Evolutionary conservation across 2,113 vertebrate genomes (phyloP).

Genomic region (Oreochromis tanganicae): DNA sequence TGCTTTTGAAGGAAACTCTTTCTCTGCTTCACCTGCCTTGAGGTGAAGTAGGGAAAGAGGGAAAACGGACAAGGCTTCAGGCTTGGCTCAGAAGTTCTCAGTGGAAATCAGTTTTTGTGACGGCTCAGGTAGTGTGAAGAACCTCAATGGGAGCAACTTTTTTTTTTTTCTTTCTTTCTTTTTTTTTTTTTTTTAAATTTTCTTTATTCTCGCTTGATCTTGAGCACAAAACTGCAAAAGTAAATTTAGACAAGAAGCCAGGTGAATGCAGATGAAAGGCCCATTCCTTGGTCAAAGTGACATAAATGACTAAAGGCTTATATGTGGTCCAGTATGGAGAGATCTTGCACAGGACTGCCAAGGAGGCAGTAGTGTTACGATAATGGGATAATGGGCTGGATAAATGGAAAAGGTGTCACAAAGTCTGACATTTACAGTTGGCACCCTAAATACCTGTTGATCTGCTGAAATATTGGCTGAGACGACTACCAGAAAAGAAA

Average conservation of each 20-base stretch:
- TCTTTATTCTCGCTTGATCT: background rate
- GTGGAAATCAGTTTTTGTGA: background rate
- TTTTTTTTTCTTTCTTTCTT: too few species aligned
- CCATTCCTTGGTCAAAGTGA: background rate
- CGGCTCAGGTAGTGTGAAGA: background rate
- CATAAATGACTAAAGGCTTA: background rate
- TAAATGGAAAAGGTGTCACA: too few species aligned
- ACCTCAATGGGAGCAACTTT: background rate
- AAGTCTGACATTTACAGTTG: too few species aligned
- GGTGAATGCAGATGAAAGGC: background rate
- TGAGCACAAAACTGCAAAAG: background rate
- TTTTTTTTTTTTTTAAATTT: rapidly evolving
- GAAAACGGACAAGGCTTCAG: background rate
- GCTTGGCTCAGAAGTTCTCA: background rate
- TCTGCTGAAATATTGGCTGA: too few species aligned
- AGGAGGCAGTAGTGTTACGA: too few species aligned
- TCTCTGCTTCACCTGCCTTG: background rate
- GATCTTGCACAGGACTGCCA: too few species aligned
- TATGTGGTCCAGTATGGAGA: too few species aligned
- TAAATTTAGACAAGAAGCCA: background rate
- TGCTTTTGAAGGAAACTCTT: background rate
- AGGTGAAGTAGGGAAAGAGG: background rate
- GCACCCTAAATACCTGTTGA: too few species aligned
- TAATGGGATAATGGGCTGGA: too few species aligned
- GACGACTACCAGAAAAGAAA: too few species aligned